phyloP scores from a whole-genome alignment of 1,140 invertebrate species.

The Orchesella cincta region DNA sequence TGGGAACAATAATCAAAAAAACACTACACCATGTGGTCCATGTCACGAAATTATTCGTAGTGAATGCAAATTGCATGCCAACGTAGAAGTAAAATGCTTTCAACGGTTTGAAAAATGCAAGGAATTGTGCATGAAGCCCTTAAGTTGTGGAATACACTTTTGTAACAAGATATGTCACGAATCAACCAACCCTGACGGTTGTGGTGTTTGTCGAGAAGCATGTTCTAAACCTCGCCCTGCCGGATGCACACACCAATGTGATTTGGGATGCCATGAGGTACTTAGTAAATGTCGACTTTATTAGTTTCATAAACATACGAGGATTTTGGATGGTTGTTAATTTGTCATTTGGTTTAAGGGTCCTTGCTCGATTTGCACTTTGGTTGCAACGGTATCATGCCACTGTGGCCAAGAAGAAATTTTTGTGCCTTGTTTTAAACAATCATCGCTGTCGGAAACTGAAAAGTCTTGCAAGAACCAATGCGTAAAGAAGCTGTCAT shows the following conservation, averaged over 20 bases:
- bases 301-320: not conserved
- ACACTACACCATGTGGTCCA: not conserved
- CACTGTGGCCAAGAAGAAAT: conserved; percentile 46
- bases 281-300: not conserved
- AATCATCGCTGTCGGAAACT: conserved; percentile 39
- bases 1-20: conserved; percentile 43
- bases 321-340: not conserved
- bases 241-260: conserved; percentile 78
- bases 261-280: conserved; percentile 71
- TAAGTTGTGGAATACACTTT: conserved; percentile 48
- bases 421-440: conserved; percentile 42
- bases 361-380: conserved; percentile 54
- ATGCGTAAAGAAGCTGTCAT: conserved; percentile 74
- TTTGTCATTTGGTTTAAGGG: conserved; percentile 45
- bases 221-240: conserved; percentile 69
- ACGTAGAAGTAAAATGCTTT: conserved; percentile 39
- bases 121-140: conserved; percentile 54
- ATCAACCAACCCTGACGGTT: conserved; percentile 60
- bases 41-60: not conserved
- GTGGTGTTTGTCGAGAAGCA: conserved; percentile 70
- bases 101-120: conserved; percentile 56
- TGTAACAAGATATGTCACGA: conserved; percentile 39
- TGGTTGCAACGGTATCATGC: conserved; percentile 45
- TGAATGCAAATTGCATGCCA: conserved; percentile 38
- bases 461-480: conserved; percentile 69